A percentile compares a stretch with the other conserved stretches of the same genome.
These are phyloP conservation scores for Archaeoteleia sp. DNA, from an alignment of 2,888 invertebrate genomes.

Conservation along the genomic window DNA sequence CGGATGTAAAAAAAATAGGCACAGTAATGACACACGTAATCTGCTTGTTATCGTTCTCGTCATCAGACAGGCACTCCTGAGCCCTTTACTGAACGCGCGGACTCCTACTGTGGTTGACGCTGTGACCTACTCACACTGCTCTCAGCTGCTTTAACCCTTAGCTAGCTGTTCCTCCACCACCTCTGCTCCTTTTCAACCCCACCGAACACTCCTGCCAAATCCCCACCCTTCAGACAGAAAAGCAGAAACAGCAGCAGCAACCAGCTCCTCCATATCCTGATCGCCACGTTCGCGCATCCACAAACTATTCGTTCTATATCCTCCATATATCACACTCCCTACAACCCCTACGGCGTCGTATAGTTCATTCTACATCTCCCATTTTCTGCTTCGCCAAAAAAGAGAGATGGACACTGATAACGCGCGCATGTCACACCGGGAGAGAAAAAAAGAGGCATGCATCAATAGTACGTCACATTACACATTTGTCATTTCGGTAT, in stretches of 20 bases:
- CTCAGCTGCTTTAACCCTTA: constrained; percentile 72
- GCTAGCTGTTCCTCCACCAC: constrained; percentile 48
- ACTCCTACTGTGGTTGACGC: constrained; percentile 67
- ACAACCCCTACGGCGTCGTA: not conserved
- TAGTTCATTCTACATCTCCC: not conserved
- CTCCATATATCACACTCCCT: constrained; percentile 3
- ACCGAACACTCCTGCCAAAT: constrained; percentile 29
- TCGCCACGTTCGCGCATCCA: constrained; percentile 19
- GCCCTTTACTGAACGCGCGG: constrained; percentile 68
- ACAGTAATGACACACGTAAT: constrained; percentile 19
- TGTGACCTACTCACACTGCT: constrained; percentile 72
- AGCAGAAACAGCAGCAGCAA: constrained; percentile 28
- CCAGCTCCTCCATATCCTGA: constrained; percentile 11
- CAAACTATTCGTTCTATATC: constrained; percentile 8
- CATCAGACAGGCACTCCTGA: constrained; percentile 55
- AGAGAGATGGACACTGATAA: constrained; percentile 1
- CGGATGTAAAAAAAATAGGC: constrained; percentile 30
- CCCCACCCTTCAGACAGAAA: constrained; percentile 15
- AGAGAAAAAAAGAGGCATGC: not conserved
- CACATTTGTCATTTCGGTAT: not conserved
- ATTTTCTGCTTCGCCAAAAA: not conserved
- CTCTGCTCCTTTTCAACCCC: constrained; percentile 31
- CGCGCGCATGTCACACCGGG: not conserved
- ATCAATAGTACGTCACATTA: constrained; percentile 3
- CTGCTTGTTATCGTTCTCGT: constrained; percentile 16